phyloP scores from a whole-genome alignment of 2,113 vertebrate genomes.

The Eurystomus gularis region DNA sequence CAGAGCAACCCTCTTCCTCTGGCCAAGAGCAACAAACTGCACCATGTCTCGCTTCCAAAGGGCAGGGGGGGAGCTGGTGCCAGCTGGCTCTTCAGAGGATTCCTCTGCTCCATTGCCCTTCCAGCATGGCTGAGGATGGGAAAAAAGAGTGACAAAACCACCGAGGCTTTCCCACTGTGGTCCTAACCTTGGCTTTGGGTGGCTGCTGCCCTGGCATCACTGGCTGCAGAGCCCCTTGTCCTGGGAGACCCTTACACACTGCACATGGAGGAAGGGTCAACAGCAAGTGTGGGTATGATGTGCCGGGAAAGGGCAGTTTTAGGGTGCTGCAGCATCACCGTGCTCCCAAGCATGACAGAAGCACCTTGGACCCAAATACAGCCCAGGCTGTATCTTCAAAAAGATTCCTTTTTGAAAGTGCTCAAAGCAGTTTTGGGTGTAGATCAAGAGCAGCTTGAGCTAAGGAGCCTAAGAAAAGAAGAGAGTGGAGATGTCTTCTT shows the following conservation, averaged over 20 bases:
- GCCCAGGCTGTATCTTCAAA: neutral
- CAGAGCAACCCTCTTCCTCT: neutral
- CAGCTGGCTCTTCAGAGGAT: neutral
- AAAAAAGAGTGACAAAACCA: neutral
- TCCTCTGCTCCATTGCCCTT: neutral
- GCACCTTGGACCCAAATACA: neutral
- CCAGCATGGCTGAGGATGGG: neutral
- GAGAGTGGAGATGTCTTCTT: neutral
- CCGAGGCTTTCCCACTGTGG: neutral
- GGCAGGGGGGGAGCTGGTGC: neutral
- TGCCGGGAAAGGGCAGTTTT: neutral
- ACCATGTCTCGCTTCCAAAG: neutral
- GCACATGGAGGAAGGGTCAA: neutral
- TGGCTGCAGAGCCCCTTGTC: neutral
- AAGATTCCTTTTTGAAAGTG: neutral
- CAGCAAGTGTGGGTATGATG: neutral
- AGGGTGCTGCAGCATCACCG: rapidly evolving
- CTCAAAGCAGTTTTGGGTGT: neutral
- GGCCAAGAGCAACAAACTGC: neutral
- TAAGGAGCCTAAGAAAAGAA: neutral
- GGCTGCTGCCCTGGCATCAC: neutral
- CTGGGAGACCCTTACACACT: neutral
- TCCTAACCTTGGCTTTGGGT: neutral
- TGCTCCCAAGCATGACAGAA: neutral
- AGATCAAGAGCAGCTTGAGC: neutral